phyloP scores from a whole-genome alignment of 2,888 invertebrate genomes.

The Nephrotoma appendiculata region DNA sequence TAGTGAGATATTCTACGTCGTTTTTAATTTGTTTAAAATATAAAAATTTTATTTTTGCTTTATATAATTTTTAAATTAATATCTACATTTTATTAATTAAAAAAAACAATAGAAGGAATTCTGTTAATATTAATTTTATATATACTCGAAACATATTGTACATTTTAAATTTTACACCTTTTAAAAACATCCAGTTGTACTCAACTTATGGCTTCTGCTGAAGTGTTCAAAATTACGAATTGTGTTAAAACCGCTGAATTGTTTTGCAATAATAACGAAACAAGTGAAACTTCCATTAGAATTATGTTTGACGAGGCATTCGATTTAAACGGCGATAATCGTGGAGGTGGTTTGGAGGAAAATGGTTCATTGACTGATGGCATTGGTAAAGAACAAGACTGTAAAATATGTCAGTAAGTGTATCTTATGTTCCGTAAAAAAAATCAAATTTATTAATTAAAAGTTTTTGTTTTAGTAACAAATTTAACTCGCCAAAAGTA shows the following conservation, averaged over 20 bases:
- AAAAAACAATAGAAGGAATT: slow-evolving; percentile 1
- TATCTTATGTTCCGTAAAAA: not conserved
- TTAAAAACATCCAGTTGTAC: slow-evolving; percentile 1
- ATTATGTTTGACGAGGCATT: slow-evolving; percentile 23
- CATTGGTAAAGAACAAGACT: slow-evolving; percentile 39
- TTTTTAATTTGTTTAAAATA: slow-evolving; percentile 1
- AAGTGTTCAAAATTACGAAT: slow-evolving; percentile 14
- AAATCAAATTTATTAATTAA: not conserved
- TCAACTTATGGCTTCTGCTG: slow-evolving; percentile 21
- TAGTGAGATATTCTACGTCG: not conserved
- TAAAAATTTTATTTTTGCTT: not conserved
- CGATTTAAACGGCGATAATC: slow-evolving; percentile 18
- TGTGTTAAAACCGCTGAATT: not conserved
- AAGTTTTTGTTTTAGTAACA: slow-evolving; percentile 39
- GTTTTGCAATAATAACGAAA: slow-evolving; percentile 9
- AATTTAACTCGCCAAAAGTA: slow-evolving; percentile 69
- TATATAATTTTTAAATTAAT: not conserved
- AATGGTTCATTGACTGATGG: slow-evolving; percentile 26
- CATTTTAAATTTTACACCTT: not conserved
- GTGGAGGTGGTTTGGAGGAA: slow-evolving; percentile 27
- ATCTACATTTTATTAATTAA: not conserved
- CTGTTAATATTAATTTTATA: slow-evolving; percentile 5
- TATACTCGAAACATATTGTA: not conserved
- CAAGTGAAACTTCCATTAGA: slow-evolving; percentile 9
- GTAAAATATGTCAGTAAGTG: slow-evolving; percentile 50